Percentiles rank a stretch among this genome's conserved stretches.
Evolutionary conservation across 1,140 invertebrate genomes (phyloP).

Genomic region (Atta colombica): DNA sequence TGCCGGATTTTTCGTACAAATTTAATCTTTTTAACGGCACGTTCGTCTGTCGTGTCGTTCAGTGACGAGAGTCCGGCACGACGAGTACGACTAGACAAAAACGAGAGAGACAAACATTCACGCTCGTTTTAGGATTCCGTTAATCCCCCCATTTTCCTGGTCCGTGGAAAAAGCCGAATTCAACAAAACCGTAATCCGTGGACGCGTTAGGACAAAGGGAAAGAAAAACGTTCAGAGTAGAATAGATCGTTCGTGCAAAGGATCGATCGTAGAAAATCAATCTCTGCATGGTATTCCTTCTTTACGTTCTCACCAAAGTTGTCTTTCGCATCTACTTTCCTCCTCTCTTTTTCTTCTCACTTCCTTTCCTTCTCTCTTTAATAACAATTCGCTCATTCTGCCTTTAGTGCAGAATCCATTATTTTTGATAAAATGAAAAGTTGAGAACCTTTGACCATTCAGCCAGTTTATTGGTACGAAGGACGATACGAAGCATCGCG

Average conservation of each 20-base stretch:
- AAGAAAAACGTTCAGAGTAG: slow-evolving; percentile 39
- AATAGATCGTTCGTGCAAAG: slow-evolving; percentile 55
- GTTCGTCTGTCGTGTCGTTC: not conserved
- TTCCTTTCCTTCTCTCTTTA: slow-evolving; percentile 24
- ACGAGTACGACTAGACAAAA: slow-evolving; percentile 39
- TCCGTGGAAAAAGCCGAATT: slow-evolving; percentile 55
- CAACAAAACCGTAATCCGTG: slow-evolving; percentile 56
- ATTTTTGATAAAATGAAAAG: slow-evolving; percentile 74
- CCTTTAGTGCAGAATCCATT: slow-evolving; percentile 66
- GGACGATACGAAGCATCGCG: slow-evolving; percentile 76
- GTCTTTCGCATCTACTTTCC: slow-evolving; percentile 17
- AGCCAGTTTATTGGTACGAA: slow-evolving; percentile 79
- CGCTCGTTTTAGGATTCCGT: slow-evolving; percentile 63
- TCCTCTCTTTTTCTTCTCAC: no score
- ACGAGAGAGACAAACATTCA: slow-evolving; percentile 54
- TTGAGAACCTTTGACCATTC: slow-evolving; percentile 79
- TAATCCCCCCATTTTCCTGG: slow-evolving; percentile 57
- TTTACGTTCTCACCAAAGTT: slow-evolving; percentile 28
- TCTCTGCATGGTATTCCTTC: slow-evolving; percentile 49
- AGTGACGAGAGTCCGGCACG: not conserved
- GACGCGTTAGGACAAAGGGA: slow-evolving; percentile 51
- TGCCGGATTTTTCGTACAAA: slow-evolving; percentile 27
- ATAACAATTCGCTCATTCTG: slow-evolving; percentile 43
- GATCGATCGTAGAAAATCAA: slow-evolving; percentile 64
- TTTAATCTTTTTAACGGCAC: slow-evolving; percentile 53